A percentile compares a stretch with the other conserved stretches of the same genome.
Conservation (phyloP, 2,113 vertebrate genomes). For the Varanus komodoensis region DNA sequence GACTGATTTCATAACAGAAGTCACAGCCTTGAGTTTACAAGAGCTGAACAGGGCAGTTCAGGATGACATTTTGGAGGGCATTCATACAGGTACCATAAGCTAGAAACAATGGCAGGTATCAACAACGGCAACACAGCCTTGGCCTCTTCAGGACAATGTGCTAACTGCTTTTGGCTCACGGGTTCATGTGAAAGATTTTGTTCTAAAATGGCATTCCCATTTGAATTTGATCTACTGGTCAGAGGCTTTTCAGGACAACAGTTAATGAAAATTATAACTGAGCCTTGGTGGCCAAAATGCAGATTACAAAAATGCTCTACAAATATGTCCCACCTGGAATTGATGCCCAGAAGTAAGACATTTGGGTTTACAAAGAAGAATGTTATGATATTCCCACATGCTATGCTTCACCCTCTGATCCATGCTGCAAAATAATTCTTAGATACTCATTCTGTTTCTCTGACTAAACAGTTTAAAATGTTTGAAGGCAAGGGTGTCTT, state of each 20-base stretch:
- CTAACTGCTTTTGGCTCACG: background rate
- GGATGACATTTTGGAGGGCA: too few species aligned
- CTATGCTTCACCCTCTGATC: background rate
- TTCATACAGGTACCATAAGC: too few species aligned
- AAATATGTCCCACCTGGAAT: background rate
- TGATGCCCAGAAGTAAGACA: background rate
- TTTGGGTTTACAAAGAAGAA: background rate
- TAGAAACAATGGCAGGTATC: too few species aligned
- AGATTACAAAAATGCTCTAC: background rate
- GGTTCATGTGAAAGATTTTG: background rate
- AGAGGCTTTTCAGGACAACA: background rate
- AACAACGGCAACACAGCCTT: too few species aligned
- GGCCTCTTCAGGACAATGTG: background rate
- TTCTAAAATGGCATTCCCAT: background rate
- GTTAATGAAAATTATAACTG: background rate
- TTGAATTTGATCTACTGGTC: background rate
- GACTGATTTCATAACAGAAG: too few species aligned
- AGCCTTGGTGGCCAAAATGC: background rate
- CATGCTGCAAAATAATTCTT: background rate
- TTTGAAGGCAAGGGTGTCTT: slow-evolving; percentile 61
- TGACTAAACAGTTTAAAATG: background rate
- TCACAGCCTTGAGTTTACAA: too few species aligned
- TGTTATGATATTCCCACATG: background rate
- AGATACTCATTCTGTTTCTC: background rate
- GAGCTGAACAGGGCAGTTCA: too few species aligned